Evolutionary conservation across 2,797 vertebrate genomes (phyloP), one percentile per base, ranked within the genome.

Genomic region (Sternarchorhynchus goeldii): DNA sequence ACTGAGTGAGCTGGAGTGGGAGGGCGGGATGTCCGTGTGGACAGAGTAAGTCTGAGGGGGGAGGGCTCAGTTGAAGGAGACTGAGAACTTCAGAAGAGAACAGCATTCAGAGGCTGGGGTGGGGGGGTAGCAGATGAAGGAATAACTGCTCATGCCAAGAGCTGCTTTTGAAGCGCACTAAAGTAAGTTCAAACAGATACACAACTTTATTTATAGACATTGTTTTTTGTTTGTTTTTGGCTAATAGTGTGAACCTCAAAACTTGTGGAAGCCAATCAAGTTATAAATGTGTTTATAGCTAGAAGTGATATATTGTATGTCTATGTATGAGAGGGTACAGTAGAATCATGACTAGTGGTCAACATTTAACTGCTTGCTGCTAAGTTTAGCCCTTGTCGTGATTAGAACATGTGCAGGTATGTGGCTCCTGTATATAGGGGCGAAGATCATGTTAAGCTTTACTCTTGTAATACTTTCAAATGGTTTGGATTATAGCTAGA

Each of bases 301-400:
- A n/a, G 31, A 58, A 17, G n/a, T 58, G 56, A 36, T 32, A 17
- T 63, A 34, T 10, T 20, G 25, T 31, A 50, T 18, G 10, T 17
- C 17, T 45, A 25, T 56, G 50, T 75, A 7, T 32, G 41, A 50
- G 12, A 39, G 12, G 63, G 41, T 63, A 29, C 31, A 32, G 1
- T 53, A 59, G 67, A 32, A 32, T 5, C 65, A 32, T 32, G 41
- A 55, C 58, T 50, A 63, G 25, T 12, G 69, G 58, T 18, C 8
- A 3, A 91, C 93, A 93, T 92, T 97, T 96, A 94, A 93, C 95
- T 96, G 86, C 96, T 94, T 0, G 96, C 95, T 90, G 97, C 95
- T 83, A 95, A 94, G 88, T 97, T 96, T 86, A 98, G 91, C 20
- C 4, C 20, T 14, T 53, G 20, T 21, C 14, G 25, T 53, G 65